phyloP scores from a whole-genome alignment of 2,113 vertebrate genomes.

The Scortum barcoo region DNA sequence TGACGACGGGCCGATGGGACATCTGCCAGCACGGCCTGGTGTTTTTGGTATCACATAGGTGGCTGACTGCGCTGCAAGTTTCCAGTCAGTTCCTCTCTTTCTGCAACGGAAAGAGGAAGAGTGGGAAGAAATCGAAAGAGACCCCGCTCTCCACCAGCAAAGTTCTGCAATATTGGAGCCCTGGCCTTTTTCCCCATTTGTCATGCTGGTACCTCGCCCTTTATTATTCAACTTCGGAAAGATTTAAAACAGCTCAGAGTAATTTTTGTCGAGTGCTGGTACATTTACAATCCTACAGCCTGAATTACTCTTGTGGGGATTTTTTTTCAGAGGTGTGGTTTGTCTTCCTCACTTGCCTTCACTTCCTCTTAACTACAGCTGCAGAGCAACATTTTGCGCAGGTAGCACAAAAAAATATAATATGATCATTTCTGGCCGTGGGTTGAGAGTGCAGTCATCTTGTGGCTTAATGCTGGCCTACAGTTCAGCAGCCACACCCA shows the following conservation, averaged over 20 bases:
- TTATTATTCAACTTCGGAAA: constrained; percentile 34
- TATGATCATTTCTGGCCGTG: constrained; percentile 8
- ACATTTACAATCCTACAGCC: constrained; percentile 37
- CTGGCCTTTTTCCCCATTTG: background rate
- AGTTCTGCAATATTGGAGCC: constrained; percentile 25
- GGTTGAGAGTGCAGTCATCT: constrained; percentile 40
- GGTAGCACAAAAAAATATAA: constrained; percentile 23
- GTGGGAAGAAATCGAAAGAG: constrained; percentile 27
- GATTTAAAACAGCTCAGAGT: constrained; percentile 10
- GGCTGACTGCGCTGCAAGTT: constrained; percentile 25
- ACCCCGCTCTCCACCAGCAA: background rate
- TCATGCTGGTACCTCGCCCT: background rate
- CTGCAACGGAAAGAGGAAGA: constrained; percentile 58
- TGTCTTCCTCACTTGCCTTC: constrained; percentile 53
- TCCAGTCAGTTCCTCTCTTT: constrained; percentile 56
- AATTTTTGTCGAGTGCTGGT: background rate
- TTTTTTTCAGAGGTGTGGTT: constrained; percentile 59
- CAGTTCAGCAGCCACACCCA: constrained; percentile 62
- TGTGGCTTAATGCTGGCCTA: constrained; percentile 39
- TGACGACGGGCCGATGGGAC: constrained; percentile 56
- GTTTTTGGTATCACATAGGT: constrained; percentile 53
- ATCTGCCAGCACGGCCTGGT: constrained; percentile 36
- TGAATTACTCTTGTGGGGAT: constrained; percentile 44
- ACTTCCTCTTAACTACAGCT: constrained; percentile 65
- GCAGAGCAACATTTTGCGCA: constrained; percentile 25